Evolutionary conservation across 2,113 vertebrate species (phyloP).

Genomic region (Cavia porcellus): DNA sequence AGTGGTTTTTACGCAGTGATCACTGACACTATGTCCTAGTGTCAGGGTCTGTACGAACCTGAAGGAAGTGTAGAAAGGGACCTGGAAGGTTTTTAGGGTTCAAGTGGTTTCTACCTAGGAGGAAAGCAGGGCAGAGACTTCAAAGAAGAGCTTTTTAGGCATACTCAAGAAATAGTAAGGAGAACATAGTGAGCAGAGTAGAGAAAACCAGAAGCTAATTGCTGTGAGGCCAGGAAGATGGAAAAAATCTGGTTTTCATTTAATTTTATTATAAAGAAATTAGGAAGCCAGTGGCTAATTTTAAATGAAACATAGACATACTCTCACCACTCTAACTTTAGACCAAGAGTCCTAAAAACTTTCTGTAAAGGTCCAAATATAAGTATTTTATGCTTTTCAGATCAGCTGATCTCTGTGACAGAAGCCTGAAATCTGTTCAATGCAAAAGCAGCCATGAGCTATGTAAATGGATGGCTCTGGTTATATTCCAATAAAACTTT

Average conservation of each 20-base stretch:
- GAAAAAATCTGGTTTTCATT: not conserved
- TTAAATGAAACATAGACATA: not conserved
- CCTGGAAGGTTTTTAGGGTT: not conserved
- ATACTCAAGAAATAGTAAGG: not conserved
- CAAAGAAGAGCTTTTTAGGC: not conserved
- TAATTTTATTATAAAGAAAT: not conserved
- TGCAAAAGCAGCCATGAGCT: not conserved
- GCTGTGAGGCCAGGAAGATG: not conserved
- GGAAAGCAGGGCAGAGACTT: not conserved
- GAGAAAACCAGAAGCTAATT: not conserved
- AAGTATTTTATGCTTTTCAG: not conserved
- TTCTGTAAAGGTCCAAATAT: not conserved
- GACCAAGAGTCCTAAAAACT: not conserved
- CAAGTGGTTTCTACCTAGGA: not conserved
- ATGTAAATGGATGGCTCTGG: not conserved
- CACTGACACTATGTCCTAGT: too few relatives aligned
- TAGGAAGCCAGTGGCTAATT: not conserved
- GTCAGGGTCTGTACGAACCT: not conserved
- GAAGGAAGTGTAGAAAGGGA: not conserved
- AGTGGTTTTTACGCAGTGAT: not conserved
- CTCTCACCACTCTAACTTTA: not conserved
- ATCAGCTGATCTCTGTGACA: not conserved
- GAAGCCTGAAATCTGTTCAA: not conserved
- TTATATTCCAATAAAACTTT: not conserved
- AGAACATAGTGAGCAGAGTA: fast-evolving